Evolutionary conservation across 2,797 vertebrate genomes (phyloP).

Genomic region (Tinamus major): DNA sequence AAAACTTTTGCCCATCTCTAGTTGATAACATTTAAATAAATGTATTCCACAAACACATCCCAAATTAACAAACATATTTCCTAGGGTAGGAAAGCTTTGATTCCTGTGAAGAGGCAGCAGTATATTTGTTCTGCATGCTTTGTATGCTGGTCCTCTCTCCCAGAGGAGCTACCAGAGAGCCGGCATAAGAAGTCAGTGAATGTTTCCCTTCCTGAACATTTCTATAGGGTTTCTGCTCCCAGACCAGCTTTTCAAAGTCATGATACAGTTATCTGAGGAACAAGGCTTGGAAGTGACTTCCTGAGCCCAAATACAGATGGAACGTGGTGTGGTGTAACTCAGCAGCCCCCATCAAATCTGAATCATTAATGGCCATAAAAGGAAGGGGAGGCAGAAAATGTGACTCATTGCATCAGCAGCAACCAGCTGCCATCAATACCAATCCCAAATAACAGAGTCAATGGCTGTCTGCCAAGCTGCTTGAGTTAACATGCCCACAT

Average conservation of each 20-base stretch:
- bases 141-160: neutral
- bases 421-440: constrained; percentile 62
- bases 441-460: constrained; percentile 46
- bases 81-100: neutral
- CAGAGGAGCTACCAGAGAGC: neutral
- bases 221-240: neutral
- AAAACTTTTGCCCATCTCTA: neutral
- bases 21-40: neutral
- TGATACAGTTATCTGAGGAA: constrained; percentile 1
- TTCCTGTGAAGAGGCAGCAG: neutral
- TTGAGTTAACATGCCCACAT: constrained; percentile 9
- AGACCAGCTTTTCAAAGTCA: neutral
- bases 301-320: constrained; percentile 55
- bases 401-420: constrained; percentile 67
- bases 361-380: constrained; percentile 67
- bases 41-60: neutral
- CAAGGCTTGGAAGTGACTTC: constrained; percentile 35
- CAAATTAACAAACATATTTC: neutral
- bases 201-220: neutral
- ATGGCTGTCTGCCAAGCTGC: constrained; percentile 51
- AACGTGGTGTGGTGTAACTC: constrained; percentile 48
- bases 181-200: neutral
- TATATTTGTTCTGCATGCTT: neutral
- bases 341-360: constrained; percentile 60
- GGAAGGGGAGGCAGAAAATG: constrained; percentile 50